Evolutionary conservation across 2,797 vertebrate species (phyloP), one percentile per base, ranked within the genome.

Genomic region (Ctenopoma multispine): DNA sequence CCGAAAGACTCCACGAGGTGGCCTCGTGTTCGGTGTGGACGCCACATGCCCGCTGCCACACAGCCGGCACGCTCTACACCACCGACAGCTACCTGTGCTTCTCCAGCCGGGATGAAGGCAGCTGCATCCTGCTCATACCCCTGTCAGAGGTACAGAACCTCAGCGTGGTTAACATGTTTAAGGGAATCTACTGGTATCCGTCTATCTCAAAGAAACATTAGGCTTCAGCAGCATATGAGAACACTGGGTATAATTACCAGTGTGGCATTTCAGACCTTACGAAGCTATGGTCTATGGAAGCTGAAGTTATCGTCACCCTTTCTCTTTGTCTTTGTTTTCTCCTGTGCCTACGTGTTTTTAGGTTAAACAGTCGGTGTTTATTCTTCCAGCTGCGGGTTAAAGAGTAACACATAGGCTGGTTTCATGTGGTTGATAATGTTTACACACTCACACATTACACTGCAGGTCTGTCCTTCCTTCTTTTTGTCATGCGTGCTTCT

Each of bases 41-140:
- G 0, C 97, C 97, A 0, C 97, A 99, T 44, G 95, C 95, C 7
- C 97, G 97, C 89, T 96, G 96, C 85, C 98, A 99, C 81, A 98
- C 96, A 0, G 87, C 61, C 0, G 97, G 98, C 44, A 96, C 92
- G 0, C 94, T 99, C 60, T 98, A 97, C 69, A 68, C 95, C 80
- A 97, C 97, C 0, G 96, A 99, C 89, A 88, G 86, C 44, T 98
- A 98, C 14, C 86, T 99, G 89, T 97, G 97, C 69, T 99, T 98
- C 91, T 94, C 94, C 85, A 97, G 97, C 93, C 94, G 94, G 38
- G 97, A 97, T 72, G 94, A 97, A 34, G 96, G 96, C 24, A 92
- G 85, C 82, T 98, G 97, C 82, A 87, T 84, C 24, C 95, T 99
- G 51, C 89, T 98, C 73, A 93, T 99, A 14, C 97, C 97, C 0